A percentile compares a stretch with the other conserved stretches of the same genome.
phyloP scores from a whole-genome alignment of 2,797 vertebrate species.

The Chiloscyllium punctatum region DNA sequence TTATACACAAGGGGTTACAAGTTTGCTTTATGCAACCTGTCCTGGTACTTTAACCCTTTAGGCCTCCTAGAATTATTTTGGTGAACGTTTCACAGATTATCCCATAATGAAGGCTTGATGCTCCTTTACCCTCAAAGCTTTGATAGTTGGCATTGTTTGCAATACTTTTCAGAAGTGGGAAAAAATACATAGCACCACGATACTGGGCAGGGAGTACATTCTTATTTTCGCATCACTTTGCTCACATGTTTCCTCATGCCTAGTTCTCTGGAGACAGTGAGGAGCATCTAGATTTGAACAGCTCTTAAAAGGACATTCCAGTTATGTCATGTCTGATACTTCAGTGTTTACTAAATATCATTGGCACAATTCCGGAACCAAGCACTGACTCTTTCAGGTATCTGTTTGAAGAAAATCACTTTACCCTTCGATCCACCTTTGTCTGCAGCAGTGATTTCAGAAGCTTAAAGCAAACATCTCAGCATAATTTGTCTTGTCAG shows the following conservation, averaged over 20 bases:
- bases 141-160: background rate
- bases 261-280: background rate
- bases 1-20: background rate
- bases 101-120: background rate
- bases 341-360: background rate
- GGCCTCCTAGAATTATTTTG: background rate
- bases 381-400: background rate
- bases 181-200: background rate
- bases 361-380: background rate
- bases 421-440: background rate
- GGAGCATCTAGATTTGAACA: background rate
- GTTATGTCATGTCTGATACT: too few relatives aligned
- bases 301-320: background rate
- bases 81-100: background rate
- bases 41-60: background rate
- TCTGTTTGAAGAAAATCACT: background rate
- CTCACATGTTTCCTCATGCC: background rate
- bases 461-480: background rate
- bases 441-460: background rate
- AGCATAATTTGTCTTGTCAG: constrained; percentile 32
- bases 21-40: background rate
- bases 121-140: background rate
- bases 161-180: background rate
- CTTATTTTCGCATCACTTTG: background rate
- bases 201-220: background rate